phyloP scores from a whole-genome alignment of 1,140 invertebrate species.

The Orussus abietinus region DNA sequence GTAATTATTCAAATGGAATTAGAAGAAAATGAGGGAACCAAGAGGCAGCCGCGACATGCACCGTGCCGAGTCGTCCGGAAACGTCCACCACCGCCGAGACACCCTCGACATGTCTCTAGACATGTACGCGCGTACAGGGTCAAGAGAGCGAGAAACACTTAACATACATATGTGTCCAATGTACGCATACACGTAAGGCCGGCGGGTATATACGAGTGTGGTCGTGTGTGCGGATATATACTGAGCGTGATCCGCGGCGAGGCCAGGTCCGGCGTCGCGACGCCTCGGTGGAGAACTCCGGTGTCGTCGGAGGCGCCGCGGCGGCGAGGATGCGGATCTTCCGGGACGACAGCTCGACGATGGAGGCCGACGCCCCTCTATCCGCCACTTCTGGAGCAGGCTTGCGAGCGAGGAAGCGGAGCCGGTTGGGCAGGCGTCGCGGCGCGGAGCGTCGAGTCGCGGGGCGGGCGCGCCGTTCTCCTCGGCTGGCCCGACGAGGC shows the following conservation, averaged over 20 bases:
- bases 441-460: constrained; percentile 34
- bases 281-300: too few species aligned
- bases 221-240: too few species aligned
- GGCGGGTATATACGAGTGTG: too few species aligned
- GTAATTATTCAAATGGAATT: too few species aligned
- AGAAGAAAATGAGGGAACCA: neutral
- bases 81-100: neutral
- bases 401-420: constrained; percentile 37
- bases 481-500: constrained; percentile 41
- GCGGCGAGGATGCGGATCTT: constrained; percentile 6
- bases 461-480: constrained; percentile 34
- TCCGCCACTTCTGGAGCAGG: constrained; percentile 33
- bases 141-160: too few species aligned
- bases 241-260: too few species aligned
- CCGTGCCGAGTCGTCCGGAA: neutral
- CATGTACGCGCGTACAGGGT: neutral
- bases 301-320: too few species aligned
- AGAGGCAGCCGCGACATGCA: neutral
- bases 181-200: too few species aligned
- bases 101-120: neutral
- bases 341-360: constrained; percentile 14
- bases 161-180: too few species aligned
- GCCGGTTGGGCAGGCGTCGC: constrained; percentile 36
- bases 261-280: too few species aligned
- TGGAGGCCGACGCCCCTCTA: constrained; percentile 43